Conservation (phyloP, 2,113 vertebrate genomes). For the Pterocles orientalis region DNA sequence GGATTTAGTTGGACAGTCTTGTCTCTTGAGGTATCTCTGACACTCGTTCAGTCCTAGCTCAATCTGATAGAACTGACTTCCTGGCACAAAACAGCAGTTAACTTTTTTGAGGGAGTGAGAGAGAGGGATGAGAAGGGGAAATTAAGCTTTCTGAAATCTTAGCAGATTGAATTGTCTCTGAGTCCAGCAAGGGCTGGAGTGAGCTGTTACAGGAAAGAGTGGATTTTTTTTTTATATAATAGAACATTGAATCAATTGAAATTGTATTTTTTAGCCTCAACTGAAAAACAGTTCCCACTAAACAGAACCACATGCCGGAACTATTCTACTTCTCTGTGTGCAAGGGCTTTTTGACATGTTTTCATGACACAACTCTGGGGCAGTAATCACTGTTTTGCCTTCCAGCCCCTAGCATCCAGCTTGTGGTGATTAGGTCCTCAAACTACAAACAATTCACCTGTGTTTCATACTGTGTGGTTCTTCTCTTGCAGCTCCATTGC, state of each 20-base stretch:
- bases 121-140: not conserved
- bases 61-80: not conserved
- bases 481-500: not conserved
- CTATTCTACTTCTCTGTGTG: not conserved
- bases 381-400: not conserved
- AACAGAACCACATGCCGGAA: not conserved
- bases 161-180: not conserved
- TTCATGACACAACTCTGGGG: not conserved
- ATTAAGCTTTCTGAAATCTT: not conserved
- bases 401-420: not conserved
- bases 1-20: not conserved
- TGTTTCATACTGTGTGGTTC: not conserved
- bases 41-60: not conserved
- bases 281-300: not conserved
- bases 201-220: too few species aligned
- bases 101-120: not conserved
- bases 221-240: not conserved
- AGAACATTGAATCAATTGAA: not conserved
- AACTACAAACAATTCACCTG: not conserved
- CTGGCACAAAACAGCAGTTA: not conserved
- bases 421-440: not conserved
- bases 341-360: not conserved
- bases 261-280: not conserved
- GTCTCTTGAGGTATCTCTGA: not conserved
- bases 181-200: not conserved